phyloP scores from a whole-genome alignment of 2,888 invertebrate genomes.

The Pandemis heparana region DNA sequence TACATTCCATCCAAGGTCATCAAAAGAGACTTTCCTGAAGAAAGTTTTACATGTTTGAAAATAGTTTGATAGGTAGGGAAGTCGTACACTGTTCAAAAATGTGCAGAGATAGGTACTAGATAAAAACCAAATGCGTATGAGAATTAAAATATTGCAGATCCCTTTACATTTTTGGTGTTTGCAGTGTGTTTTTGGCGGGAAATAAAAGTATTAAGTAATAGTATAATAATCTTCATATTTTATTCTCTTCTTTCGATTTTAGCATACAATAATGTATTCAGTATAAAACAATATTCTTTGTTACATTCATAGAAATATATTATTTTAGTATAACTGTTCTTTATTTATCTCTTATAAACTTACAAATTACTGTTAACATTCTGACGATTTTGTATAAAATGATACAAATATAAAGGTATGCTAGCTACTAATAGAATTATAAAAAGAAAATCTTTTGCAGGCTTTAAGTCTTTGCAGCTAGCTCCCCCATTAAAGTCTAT shows the following conservation, averaged over 20 bases:
- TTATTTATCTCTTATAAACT: constrained; percentile 81
- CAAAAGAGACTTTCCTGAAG: neutral
- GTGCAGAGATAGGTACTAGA: neutral
- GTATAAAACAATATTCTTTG: constrained; percentile 86
- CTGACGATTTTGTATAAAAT: constrained; percentile 82
- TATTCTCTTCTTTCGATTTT: constrained; percentile 76
- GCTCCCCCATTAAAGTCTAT: constrained; percentile 61
- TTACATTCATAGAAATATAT: constrained; percentile 86
- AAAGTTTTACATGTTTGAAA: neutral
- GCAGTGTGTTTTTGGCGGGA: constrained; percentile 36
- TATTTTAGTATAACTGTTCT: constrained; percentile 83
- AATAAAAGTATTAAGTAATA: constrained; percentile 75
- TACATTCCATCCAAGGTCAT: constrained; percentile 4
- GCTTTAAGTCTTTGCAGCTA: constrained; percentile 52
- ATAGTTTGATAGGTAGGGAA: neutral
- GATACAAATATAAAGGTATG: constrained; percentile 73
- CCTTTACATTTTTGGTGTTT: neutral
- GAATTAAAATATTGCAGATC: neutral
- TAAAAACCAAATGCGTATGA: neutral
- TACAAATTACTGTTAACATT: constrained; percentile 85
- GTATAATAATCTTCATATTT: constrained; percentile 85
- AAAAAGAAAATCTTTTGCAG: constrained; percentile 46
- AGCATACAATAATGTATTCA: constrained; percentile 83
- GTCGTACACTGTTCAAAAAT: neutral
- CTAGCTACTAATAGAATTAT: constrained; percentile 51